Evolutionary conservation across 2,113 vertebrate genomes (phyloP), one percentile per base, ranked within the genome.

Genomic region (Oreochromis spilurus): DNA sequence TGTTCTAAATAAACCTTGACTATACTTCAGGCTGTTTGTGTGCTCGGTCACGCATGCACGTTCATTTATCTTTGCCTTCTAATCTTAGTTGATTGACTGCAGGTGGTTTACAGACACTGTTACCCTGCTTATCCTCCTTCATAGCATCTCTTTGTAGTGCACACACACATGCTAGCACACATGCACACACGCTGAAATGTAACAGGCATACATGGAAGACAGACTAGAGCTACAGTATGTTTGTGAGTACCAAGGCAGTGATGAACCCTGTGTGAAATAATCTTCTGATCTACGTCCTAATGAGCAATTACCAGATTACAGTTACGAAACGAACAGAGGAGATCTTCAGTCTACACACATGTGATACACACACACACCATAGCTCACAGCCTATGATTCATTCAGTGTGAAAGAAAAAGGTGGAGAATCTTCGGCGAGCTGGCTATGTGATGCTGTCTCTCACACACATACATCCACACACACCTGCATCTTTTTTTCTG

Each of bases 261-360:
- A 92, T 88, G 87, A 94, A 87, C 65, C 55, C 86, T 83, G 90
- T 87, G 84, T 78, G 82, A 91, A 91, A 91, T 93, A 88, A 94
- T 94, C 94, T 89, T 81, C 82, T 90, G 88, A 94, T 95, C 93
- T 89, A 89, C 86, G 90, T 94, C 91, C 67, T 95, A 95, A 95
- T 95, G 91, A 94, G 94, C 84, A 94, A 93, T 93, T 93, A 93
- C 83, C 7, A 79, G 91, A 94, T 93, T 90, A 93, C 57, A 84
- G 89, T 58, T 84, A 91, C 54, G 45, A 88, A 90, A 86, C 79
- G 53, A 92, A 87, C 75, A 87, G 36, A 87, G 62, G 40, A 60
- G 75, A 84, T 77, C 57, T 62, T 82, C 62, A 81, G 77, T 62
- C 75, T 54, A 65, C 82, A 81, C 80, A 87, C 77, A 79, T 40